phyloP scores from a whole-genome alignment of 2,797 vertebrate species.

The Enteromius trimaculatus region DNA sequence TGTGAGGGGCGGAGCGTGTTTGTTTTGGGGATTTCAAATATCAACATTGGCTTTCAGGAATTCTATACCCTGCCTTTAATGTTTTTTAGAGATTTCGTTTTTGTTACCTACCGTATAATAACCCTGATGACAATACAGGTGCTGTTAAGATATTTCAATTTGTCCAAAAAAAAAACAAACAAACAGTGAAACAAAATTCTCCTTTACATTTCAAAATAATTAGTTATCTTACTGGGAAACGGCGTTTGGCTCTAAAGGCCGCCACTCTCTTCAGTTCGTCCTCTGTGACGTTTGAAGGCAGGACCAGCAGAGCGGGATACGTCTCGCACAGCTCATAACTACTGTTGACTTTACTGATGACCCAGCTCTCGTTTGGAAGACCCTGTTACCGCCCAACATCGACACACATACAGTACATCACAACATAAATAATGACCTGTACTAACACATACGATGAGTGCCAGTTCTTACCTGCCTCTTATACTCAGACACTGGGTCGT shows the following conservation, averaged over 20 bases:
- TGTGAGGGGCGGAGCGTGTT: no score
- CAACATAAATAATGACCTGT: neutral
- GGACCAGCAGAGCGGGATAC: slow-evolving; percentile 88
- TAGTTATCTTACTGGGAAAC: slow-evolving; percentile 86
- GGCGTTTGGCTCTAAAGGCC: slow-evolving; percentile 88
- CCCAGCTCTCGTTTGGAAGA: slow-evolving; percentile 96
- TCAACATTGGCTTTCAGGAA: no score
- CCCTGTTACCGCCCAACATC: slow-evolving; percentile 75
- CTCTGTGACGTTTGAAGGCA: slow-evolving; percentile 90
- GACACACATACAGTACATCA: neutral
- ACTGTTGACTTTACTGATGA: slow-evolving; percentile 91
- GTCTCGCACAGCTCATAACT: slow-evolving; percentile 92
- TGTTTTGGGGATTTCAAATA: no score
- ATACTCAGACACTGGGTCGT: slow-evolving; percentile 89
- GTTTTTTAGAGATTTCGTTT: no score
- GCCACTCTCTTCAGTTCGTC: slow-evolving; percentile 89
- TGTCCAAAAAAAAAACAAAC: neutral
- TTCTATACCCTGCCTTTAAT: no score
- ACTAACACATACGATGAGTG: neutral
- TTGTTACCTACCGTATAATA: neutral
- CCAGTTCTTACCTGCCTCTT: slow-evolving; percentile 85
- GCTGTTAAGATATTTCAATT: neutral
- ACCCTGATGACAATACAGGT: neutral
- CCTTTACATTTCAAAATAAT: neutral
- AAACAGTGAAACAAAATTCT: no score